A percentile compares a stretch with the other conserved stretches of the same genome.
Conservation (phyloP, 2,113 vertebrate species). For the Clarias magur region DNA sequence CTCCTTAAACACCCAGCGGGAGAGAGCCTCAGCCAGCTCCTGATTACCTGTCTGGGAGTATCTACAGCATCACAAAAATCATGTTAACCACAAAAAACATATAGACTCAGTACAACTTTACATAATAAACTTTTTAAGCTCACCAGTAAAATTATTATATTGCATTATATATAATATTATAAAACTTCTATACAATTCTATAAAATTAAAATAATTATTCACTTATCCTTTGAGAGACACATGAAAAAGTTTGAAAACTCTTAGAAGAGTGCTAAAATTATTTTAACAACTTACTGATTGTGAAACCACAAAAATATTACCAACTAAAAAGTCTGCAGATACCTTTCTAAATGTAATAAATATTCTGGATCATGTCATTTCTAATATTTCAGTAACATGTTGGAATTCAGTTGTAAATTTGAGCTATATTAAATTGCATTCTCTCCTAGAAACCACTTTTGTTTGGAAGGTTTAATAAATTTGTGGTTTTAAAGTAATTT, state of each 20-base stretch:
- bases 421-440: background rate
- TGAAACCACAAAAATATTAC: background rate
- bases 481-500: background rate
- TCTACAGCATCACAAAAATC: slow-evolving; percentile 63
- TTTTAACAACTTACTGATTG: background rate
- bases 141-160: background rate
- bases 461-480: background rate
- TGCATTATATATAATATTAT: background rate
- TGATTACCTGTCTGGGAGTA: slow-evolving; percentile 87
- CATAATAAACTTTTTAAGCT: background rate
- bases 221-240: background rate
- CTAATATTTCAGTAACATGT: background rate
- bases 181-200: background rate
- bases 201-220: background rate
- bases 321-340: background rate
- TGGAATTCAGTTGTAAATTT: background rate
- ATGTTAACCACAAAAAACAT: background rate
- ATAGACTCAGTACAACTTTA: background rate
- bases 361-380: background rate
- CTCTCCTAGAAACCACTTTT: background rate
- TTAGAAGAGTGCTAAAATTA: background rate
- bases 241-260: background rate
- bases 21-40: slow-evolving; percentile 87
- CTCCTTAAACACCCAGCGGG: slow-evolving; percentile 98
- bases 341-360: background rate